A percentile compares a stretch with the other conserved stretches of the same genome.
Evolutionary conservation across 35 echinoderm and acorn worm species (phyloP).

Genomic region (Apostichopus japonicus): DNA sequence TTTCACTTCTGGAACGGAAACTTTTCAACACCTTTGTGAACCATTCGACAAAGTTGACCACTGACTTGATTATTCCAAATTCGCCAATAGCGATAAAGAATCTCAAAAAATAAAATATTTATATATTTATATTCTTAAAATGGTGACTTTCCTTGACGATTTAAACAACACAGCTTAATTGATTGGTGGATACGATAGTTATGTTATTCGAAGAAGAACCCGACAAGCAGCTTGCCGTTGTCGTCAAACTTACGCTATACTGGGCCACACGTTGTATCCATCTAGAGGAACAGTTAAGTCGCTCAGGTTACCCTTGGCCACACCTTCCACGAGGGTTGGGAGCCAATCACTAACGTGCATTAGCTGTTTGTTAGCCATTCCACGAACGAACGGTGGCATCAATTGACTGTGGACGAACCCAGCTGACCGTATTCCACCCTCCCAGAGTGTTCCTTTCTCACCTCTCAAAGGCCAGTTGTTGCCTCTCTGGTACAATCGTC

Average conservation of each 20-base stretch:
- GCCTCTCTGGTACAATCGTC: not conserved
- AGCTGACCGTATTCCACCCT: slow-evolving; percentile 68
- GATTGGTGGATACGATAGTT: no score
- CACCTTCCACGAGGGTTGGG: slow-evolving; percentile 78
- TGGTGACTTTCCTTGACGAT: no score
- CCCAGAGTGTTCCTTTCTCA: slow-evolving; percentile 75
- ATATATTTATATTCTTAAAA: no score
- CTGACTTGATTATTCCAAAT: no score
- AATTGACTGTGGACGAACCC: slow-evolving; percentile 78
- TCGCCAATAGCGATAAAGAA: no score
- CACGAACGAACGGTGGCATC: slow-evolving; percentile 51
- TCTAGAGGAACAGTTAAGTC: slow-evolving; percentile 31
- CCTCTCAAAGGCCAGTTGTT: slow-evolving; percentile 85
- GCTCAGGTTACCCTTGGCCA: slow-evolving; percentile 63
- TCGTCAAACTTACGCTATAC: slow-evolving; percentile 42
- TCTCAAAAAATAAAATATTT: no score
- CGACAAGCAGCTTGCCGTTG: no score
- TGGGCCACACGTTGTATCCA: slow-evolving; percentile 58
- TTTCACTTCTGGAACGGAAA: no score
- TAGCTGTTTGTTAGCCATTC: slow-evolving; percentile 69
- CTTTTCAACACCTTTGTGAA: no score
- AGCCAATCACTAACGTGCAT: slow-evolving; percentile 91
- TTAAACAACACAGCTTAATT: no score
- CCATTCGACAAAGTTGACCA: no score
- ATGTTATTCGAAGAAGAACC: no score